phyloP scores from a whole-genome alignment of 2,113 vertebrate species.

The Suricata suricatta region DNA sequence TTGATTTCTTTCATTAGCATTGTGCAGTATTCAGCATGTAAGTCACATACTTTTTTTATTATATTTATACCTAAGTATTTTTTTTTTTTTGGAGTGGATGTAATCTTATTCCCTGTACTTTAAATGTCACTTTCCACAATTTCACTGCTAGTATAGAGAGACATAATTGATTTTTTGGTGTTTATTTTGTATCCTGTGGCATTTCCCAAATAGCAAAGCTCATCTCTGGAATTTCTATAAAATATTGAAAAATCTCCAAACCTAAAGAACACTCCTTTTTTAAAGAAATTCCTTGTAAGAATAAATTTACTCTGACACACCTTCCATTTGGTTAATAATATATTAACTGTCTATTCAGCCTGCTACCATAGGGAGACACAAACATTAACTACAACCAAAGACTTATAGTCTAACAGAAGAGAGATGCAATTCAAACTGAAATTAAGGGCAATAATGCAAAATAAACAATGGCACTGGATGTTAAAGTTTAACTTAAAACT shows the following conservation, averaged over 20 bases:
- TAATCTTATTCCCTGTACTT: background rate
- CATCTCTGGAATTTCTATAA: constrained; percentile 8
- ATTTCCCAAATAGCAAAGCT: background rate
- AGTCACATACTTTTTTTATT: background rate
- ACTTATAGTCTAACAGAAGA: background rate
- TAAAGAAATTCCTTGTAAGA: constrained; percentile 10
- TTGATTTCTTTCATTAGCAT: constrained; percentile 17
- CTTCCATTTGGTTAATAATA: background rate
- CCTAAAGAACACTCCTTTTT: background rate
- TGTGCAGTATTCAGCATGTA: background rate
- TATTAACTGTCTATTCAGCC: background rate
- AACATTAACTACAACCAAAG: background rate
- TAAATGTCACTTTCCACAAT: background rate
- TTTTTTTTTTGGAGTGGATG: background rate
- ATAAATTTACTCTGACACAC: background rate
- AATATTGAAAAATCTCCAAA: background rate
- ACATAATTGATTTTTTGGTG: background rate
- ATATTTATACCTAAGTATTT: background rate
- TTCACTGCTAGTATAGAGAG: background rate
- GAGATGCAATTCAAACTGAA: background rate
- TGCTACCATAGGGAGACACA: background rate
- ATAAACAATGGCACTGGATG: background rate
- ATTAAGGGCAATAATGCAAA: constrained; percentile 8
- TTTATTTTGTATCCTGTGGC: background rate
- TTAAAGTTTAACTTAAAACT: constrained; percentile 30